phyloP scores from a whole-genome alignment of 2,797 vertebrate species.

The Saxicola maurus region DNA sequence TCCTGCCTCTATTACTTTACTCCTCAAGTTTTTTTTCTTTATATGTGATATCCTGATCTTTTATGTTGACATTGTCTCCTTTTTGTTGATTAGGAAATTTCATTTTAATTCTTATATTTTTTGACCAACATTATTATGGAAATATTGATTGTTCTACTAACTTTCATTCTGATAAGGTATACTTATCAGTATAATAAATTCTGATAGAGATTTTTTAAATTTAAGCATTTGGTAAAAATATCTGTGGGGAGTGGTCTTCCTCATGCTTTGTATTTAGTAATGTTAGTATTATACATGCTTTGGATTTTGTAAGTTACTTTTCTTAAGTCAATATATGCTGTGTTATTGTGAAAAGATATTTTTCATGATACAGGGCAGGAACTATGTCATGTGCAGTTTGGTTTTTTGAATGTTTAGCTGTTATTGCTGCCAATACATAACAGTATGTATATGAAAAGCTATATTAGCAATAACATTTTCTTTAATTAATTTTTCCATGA shows the following conservation, averaged over 20 bases:
- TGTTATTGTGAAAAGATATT: background rate
- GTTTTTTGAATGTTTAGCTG: constrained; percentile 36
- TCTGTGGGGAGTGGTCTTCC: background rate
- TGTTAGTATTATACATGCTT: background rate
- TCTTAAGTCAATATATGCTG: background rate
- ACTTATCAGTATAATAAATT: no score
- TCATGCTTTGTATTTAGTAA: background rate
- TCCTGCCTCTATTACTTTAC: background rate
- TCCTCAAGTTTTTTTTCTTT: background rate
- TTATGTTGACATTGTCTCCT: background rate
- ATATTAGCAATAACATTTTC: constrained; percentile 68
- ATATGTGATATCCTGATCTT: background rate
- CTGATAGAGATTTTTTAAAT: background rate
- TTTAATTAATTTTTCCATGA: constrained; percentile 77
- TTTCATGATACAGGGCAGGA: background rate
- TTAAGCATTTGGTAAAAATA: background rate
- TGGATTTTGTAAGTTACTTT: background rate
- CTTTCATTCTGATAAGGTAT: background rate
- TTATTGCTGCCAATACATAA: constrained; percentile 25
- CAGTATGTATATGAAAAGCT: constrained; percentile 52
- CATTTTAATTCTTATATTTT: background rate
- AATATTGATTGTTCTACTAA: background rate
- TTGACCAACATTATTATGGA: background rate
- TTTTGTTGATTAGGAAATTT: background rate
- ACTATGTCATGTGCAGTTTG: constrained; percentile 12